Percentiles rank a stretch among this genome's conserved stretches.
phyloP scores from a whole-genome alignment of 2,797 vertebrate species.

The Orientallactaga sibirica region DNA sequence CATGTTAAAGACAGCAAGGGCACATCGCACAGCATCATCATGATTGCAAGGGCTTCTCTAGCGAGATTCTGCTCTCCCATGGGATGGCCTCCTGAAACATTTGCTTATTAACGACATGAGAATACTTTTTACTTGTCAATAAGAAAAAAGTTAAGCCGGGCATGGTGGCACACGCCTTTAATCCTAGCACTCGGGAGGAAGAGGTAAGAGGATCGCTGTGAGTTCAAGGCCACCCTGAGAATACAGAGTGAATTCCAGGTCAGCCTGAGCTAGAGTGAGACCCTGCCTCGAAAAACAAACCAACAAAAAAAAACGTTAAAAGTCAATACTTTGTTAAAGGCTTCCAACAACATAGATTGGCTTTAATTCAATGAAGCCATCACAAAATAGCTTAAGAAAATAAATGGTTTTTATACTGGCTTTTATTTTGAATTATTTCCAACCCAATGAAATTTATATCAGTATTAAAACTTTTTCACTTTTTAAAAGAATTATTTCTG shows the following conservation, averaged over 20 bases:
- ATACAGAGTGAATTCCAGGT: too few relatives aligned
- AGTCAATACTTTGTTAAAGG: conserved; percentile 44
- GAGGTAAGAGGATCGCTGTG: too few relatives aligned
- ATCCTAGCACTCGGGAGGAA: too few relatives aligned
- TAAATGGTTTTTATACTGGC: conserved; percentile 46
- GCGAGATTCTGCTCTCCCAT: not conserved
- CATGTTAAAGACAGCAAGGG: conserved; percentile 40
- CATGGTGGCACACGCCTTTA: too few relatives aligned
- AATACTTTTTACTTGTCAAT: conserved; percentile 57
- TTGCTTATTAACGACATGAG: conserved; percentile 6
- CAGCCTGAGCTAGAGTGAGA: too few relatives aligned
- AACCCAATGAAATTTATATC: conserved; percentile 62
- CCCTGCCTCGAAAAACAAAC: too few relatives aligned
- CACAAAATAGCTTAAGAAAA: conserved; percentile 73
- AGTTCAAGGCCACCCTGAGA: too few relatives aligned
- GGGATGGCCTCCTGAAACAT: conserved; percentile 2
- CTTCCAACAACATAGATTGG: not conserved
- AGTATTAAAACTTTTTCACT: conserved; percentile 12
- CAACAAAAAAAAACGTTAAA: conserved; percentile 44
- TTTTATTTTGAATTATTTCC: conserved; percentile 66
- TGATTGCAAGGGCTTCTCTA: not conserved
- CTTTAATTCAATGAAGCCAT: conserved; percentile 36
- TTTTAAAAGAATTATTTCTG: conserved; percentile 43
- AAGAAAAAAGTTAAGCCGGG: conserved; percentile 33
- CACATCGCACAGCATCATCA: not conserved